Evolutionary conservation across 2,113 vertebrate species (phyloP).

Genomic region (Guaruba guarouba): DNA sequence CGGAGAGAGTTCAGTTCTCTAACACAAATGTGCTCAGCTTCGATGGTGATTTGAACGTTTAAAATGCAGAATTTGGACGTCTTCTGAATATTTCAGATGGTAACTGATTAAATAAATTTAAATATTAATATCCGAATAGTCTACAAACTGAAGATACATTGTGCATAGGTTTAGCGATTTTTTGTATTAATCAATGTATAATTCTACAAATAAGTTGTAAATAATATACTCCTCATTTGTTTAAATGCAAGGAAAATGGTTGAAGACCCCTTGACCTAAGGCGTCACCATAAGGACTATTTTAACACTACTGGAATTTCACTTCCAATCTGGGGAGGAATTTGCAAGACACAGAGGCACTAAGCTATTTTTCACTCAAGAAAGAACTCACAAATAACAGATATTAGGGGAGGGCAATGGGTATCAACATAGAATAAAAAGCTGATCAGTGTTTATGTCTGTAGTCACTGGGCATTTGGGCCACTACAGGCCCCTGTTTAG

Average conservation of each 20-base stretch:
- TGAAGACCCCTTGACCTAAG: not conserved
- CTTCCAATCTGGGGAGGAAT: not conserved
- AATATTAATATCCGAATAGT: not conserved
- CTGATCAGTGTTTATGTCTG: not conserved
- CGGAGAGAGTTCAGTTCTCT: not conserved
- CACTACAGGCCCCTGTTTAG: not conserved
- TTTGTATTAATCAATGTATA: not conserved
- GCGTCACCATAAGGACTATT: not conserved
- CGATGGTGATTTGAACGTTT: not conserved
- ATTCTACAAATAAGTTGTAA: not conserved
- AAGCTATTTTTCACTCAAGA: not conserved
- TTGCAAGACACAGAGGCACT: not conserved
- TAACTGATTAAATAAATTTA: not conserved
- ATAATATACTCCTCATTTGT: not conserved
- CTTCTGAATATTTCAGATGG: not conserved
- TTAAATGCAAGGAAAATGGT: not conserved
- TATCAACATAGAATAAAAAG: not conserved
- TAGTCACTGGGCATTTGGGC: not conserved
- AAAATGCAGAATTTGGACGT: not conserved
- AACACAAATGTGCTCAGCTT: not conserved
- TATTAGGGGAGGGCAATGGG: not conserved
- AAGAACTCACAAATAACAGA: not conserved
- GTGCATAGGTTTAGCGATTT: not conserved
- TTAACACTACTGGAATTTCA: not conserved
- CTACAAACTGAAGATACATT: not conserved